Evolutionary conservation across 2,797 vertebrate species (phyloP).

Genomic region (Anguilla anguilla): DNA sequence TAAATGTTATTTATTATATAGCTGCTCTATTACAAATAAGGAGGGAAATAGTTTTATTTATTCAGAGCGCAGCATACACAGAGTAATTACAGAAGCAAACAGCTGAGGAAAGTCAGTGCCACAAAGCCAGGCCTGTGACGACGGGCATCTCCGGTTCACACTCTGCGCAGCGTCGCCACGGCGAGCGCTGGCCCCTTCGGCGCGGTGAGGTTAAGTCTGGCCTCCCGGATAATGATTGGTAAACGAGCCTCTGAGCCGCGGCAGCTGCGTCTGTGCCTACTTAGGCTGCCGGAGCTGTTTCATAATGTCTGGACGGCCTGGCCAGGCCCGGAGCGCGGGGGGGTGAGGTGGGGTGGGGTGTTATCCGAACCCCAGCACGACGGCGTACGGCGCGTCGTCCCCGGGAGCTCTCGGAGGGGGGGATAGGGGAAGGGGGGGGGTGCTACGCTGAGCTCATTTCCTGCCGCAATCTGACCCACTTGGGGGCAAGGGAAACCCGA

Average conservation of each 20-base stretch:
- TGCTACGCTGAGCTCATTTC: slow-evolving; percentile 26
- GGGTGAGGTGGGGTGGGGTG: not conserved
- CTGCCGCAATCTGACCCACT: slow-evolving; percentile 5
- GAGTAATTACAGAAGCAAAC: not conserved
- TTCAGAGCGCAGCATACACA: not conserved
- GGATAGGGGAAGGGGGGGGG: not conserved
- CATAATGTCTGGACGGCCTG: slow-evolving; percentile 13
- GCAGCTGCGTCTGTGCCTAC: slow-evolving; percentile 10
- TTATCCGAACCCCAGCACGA: not conserved
- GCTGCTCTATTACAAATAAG: not conserved
- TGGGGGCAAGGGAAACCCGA: not conserved
- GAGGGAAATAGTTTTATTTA: not conserved
- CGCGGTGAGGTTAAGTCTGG: slow-evolving; percentile 15
- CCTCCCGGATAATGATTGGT: slow-evolving; percentile 16
- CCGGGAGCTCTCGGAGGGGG: not conserved
- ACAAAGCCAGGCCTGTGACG: not conserved
- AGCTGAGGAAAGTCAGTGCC: not conserved
- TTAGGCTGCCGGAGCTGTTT: slow-evolving; percentile 16
- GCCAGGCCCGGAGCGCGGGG: not conserved
- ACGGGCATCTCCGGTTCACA: not conserved
- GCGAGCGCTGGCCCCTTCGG: not conserved
- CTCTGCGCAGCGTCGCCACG: not conserved
- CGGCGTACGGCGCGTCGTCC: not conserved
- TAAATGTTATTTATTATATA: not conserved
- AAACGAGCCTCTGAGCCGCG: not conserved